Base-by-base conservation (phyloP, 2,113 vertebrate genomes). In the Eudyptes chrysolophus region DNA sequence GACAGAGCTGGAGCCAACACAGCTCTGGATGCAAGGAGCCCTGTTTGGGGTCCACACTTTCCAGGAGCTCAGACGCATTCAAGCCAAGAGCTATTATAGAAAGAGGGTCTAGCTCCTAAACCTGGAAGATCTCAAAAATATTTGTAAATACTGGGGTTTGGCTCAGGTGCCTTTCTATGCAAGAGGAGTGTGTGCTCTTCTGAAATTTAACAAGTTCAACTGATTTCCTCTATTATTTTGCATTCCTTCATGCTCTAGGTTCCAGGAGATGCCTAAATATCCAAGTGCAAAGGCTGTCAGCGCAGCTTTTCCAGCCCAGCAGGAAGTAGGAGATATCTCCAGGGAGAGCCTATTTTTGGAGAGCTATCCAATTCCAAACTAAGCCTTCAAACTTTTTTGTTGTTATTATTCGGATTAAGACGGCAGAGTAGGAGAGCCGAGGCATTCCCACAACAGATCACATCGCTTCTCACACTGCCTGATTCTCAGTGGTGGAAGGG, bases 301-400 rank as follows among this genome's bases (percentile, higher is more conserved):
- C 89, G n/a, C 81, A 94, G 81, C 84, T 87, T 93, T 96, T 96
- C 91, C 92, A 96, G 89, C 75, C 70, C 91, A 90, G 92, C 93
- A 97, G 97, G 96, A 97, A 97, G 92, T 26, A 90, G 82, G 62
- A 97, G 95, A 58, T 83, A 83, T 95, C 96, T 96, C 96, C 74
- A 80, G 94, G 93, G 97, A 97, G n/a, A 90, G 75, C 29, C 94
- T 96, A 92, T 96, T 96, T 97, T 93, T 95, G 87, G 96, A 94
- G 87, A 92, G 54, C 38, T 87, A 76, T 69, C 93, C 84, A 94
- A 79, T 93, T 93, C 94, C 92, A 95, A 83, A 85, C 75, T 83
- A 83, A 96, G 92, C 89, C 58, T 90, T 92, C 89, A 94, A 74
- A 96, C 66, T 94, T 96, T 46, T 46, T n/a, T 75, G 44, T 93